Evolutionary conservation across 2,888 invertebrate genomes (phyloP).

Genomic region (Drosophila longiperda): DNA sequence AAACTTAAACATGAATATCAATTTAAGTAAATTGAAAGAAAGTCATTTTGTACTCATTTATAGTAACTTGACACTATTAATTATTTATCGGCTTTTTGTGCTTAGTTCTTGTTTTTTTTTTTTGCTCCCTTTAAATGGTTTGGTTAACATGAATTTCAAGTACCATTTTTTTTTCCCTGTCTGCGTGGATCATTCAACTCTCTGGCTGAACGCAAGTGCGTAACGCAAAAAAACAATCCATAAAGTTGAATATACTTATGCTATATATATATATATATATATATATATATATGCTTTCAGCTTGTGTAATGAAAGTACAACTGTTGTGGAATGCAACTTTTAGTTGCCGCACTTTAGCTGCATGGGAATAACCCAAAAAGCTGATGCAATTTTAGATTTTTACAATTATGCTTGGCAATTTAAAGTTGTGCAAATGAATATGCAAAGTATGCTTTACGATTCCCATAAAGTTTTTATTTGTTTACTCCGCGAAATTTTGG

Average conservation of each 20-base stretch:
- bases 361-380: constrained; percentile 16
- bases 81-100: not conserved
- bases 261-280: no score
- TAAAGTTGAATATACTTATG: constrained; percentile 19
- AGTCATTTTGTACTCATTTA: not conserved
- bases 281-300: not conserved
- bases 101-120: not conserved
- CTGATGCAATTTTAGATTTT: not conserved
- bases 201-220: constrained; percentile 64
- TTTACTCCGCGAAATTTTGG: not conserved
- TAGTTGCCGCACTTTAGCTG: not conserved
- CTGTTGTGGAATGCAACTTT: constrained; percentile 8
- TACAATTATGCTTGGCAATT: not conserved
- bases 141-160: not conserved
- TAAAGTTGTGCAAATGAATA: constrained; percentile 8
- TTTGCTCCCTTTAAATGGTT: not conserved
- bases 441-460: not conserved
- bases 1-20: not conserved
- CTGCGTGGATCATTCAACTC: constrained; percentile 23
- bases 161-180: not conserved
- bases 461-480: constrained; percentile 10
- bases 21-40: not conserved
- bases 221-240: constrained; percentile 42
- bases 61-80: not conserved
- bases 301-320: constrained; percentile 20